A percentile compares a stretch with the other conserved stretches of the same genome.
These are phyloP conservation scores for Steatocranus sp. DNA, from an alignment of 2,797 vertebrate genomes.

Conservation along the genomic window DNA sequence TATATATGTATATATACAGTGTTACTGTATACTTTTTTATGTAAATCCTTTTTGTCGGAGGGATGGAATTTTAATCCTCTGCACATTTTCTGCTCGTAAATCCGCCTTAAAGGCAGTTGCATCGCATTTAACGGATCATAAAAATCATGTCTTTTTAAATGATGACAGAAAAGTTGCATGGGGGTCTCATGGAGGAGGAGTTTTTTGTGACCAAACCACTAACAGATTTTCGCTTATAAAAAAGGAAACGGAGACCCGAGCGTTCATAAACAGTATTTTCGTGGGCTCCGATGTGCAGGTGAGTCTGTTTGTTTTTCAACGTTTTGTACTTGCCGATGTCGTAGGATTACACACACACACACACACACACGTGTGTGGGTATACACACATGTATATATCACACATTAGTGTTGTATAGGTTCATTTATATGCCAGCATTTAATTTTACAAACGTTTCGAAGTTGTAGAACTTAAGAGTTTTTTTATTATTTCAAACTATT, in stretches of 20 bases:
- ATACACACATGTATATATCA: background rate
- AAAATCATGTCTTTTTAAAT: conserved; percentile 42
- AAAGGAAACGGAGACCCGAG: conserved; percentile 57
- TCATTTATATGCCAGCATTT: background rate
- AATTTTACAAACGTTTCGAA: background rate
- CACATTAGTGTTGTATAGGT: background rate
- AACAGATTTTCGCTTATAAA: conserved; percentile 66
- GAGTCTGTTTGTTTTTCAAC: background rate
- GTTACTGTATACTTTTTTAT: background rate
- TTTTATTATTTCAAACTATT: background rate
- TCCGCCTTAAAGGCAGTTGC: background rate
- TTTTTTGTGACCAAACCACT: conserved; percentile 63
- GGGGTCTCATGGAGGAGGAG: conserved; percentile 68
- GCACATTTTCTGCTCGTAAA: background rate
- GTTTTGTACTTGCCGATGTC: background rate
- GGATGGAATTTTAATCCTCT: background rate
- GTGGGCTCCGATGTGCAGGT: conserved; percentile 46
- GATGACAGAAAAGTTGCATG: conserved; percentile 46
- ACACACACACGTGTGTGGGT: background rate
- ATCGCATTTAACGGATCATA: conserved; percentile 27
- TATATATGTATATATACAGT: background rate
- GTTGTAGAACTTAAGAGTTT: background rate
- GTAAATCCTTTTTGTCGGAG: background rate
- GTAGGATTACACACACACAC: background rate
- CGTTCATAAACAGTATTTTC: conserved; percentile 31